Evolutionary conservation across 2,113 vertebrate species (phyloP), one percentile per base, ranked within the genome.

Genomic region (Cercocebus atys): DNA sequence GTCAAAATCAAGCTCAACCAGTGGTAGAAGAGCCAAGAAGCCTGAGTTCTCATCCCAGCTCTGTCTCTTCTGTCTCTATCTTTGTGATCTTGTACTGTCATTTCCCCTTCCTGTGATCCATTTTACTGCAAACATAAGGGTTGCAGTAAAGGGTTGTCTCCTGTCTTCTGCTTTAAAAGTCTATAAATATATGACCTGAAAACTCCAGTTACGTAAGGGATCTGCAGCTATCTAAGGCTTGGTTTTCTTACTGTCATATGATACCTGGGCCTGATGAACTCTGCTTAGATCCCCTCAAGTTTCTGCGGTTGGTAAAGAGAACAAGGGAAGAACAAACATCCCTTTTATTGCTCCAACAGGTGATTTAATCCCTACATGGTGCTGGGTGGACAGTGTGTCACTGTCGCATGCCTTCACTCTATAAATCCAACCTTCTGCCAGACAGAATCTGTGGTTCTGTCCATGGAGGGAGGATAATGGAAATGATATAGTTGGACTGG

Each of bases 111-210:
- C 89, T 73, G 6, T 47, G 55, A 27, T 73, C 78, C 70, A 40
- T 78, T 72, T 94, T 73, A 45, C 64, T 76, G 87, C 25, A 84
- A 57, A 80, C 55, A 52, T 79, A 94, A 79, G 85, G 57, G 23
- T 6, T 86, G 73, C 43, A 43, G 68, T 52, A 30, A 82, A 91
- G 55, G 27, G 68, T 80, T 87, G 95, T 27, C 83, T 81, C 23
- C 75, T 43, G 64, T 95, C 88, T 93, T 92, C 64, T 1, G 38
- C 43, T 95, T 50, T 43, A 4, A 43, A 32, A 82, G 38, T 47
- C 91, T 94, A 90, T 96, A 93, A 94, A 96, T 90, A 86, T 1
- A 11, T 52, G 93, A 92, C 96, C 96, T 47, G 30, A 78, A 94
- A 97, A 87, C 40, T 78, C 68, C 50, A 16, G 45, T 93, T 94